Evolutionary conservation across 1,140 invertebrate species (phyloP).

Genomic region (Drosophila teissieri): DNA sequence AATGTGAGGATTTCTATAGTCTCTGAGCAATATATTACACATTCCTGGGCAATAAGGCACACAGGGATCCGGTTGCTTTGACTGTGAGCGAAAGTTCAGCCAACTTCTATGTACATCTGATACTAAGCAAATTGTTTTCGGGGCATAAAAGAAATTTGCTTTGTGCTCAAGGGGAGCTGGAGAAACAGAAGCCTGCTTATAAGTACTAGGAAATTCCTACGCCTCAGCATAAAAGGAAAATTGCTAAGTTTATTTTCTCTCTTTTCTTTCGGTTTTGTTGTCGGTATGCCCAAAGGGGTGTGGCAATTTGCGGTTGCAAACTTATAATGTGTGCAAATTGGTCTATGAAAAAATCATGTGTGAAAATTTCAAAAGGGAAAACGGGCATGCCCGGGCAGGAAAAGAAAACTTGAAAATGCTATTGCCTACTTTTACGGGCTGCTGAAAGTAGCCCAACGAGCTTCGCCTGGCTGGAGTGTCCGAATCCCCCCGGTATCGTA

Average conservation of each 20-base stretch:
- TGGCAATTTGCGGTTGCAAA: slow-evolving; percentile 55
- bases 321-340: slow-evolving; percentile 81
- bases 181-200: slow-evolving; percentile 21
- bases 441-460: slow-evolving; percentile 2
- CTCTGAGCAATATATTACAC: neutral
- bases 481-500: slow-evolving; percentile 1
- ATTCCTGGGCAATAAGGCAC: neutral
- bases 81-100: neutral
- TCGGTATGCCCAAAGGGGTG: slow-evolving; percentile 36
- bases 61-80: no score
- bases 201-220: slow-evolving; percentile 46
- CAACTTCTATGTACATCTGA: slow-evolving; percentile 18
- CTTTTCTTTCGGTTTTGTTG: slow-evolving; percentile 21
- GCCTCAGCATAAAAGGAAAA: slow-evolving; percentile 43
- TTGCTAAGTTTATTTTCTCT: slow-evolving; percentile 48
- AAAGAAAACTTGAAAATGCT: slow-evolving; percentile 45
- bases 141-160: slow-evolving; percentile 67
- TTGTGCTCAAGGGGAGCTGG: slow-evolving; percentile 14
- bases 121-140: slow-evolving; percentile 62
- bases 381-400: neutral
- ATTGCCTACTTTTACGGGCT: slow-evolving; percentile 50
- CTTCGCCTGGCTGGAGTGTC: neutral
- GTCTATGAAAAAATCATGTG: slow-evolving; percentile 77
- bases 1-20: neutral
- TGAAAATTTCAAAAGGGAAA: slow-evolving; percentile 58